A percentile compares a stretch with the other conserved stretches of the same genome.
Conservation (phyloP, 2,888 invertebrate species). For the Andrena bucephala region DNA sequence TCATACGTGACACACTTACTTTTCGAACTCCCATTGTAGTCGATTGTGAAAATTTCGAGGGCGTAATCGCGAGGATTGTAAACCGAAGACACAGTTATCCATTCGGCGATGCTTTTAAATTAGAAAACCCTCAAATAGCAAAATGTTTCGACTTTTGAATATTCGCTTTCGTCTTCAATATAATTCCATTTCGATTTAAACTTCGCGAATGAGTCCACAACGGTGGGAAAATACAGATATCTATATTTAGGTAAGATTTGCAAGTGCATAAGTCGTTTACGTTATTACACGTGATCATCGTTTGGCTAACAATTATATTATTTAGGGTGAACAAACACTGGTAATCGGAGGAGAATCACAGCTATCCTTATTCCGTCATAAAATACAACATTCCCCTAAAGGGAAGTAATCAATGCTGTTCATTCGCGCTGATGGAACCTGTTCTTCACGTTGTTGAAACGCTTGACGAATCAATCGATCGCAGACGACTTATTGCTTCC, state of each 20-base stretch:
- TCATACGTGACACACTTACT: slow-evolving; percentile 51
- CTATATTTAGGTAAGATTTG: no score
- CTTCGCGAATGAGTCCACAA: no score
- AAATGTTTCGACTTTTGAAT: no score
- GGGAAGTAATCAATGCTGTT: slow-evolving; percentile 2
- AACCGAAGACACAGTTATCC: neutral
- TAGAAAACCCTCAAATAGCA: no score
- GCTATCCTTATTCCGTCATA: neutral
- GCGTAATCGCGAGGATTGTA: neutral
- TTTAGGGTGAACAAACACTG: neutral
- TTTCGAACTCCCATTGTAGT: neutral
- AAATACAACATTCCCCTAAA: neutral
- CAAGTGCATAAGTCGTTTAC: no score
- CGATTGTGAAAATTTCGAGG: slow-evolving; percentile 54
- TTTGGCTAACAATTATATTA: no score
- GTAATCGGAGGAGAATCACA: neutral
- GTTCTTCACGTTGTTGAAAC: slow-evolving; percentile 6
- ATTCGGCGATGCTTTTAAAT: no score
- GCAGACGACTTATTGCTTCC: slow-evolving; percentile 19
- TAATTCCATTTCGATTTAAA: no score
- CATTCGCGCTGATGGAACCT: slow-evolving; percentile 11
- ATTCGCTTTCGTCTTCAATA: no score
- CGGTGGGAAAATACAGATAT: no score
- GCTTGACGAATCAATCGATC: slow-evolving; percentile 38
- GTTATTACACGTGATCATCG: neutral